Evolutionary conservation across 2,113 vertebrate species (phyloP), one percentile per base, ranked within the genome.

Genomic region (Leucosticte australis): DNA sequence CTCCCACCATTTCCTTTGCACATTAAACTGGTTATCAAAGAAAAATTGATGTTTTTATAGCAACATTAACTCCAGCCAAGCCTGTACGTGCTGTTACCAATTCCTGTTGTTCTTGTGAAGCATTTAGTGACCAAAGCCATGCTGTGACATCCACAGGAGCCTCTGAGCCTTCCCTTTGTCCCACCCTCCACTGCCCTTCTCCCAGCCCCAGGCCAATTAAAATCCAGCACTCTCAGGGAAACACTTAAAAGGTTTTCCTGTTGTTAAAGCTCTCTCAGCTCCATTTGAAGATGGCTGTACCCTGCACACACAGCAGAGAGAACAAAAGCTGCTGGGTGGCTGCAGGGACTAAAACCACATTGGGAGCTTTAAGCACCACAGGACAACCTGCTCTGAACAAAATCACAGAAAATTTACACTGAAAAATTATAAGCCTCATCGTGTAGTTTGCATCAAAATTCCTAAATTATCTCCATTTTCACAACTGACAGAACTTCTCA

Each of bases 31-130:
- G 75, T 83, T 93, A 80, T 82, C 65, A 67, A 90, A 92, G 70
- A 79, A 85, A 94, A 96, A 46, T 4, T 37, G 30, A 74, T 68
- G 75, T 53, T 79, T 96, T 96, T 94, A 91, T n/a, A 76, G 94
- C 82, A 76, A 69, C 85, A 80, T 93, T 73, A 85, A 73, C 62
- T 82, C 5, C 0, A 93, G 75, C 44, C 78, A 69, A 80, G 37
- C 26, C 47, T n/a, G 53, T 59, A 33, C 0, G 1, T 50, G 50
- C 55, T 62, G 27, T 37, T 90, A 49, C 79, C 70, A 65, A 86
- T 55, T 79, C 55, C 85, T 59, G 7, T 49, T 86, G n/a, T 46
- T 91, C 78, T 79, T 23, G 1, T 50, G 85, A 39, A 23, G 37
- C 70, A 41, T 41, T 92, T 33, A 62, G 62, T 59, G 79, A 88